These are phyloP conservation scores for Wiebesia pumilae DNA, from an alignment of 1,140 invertebrate species.

Conservation along the genomic window DNA sequence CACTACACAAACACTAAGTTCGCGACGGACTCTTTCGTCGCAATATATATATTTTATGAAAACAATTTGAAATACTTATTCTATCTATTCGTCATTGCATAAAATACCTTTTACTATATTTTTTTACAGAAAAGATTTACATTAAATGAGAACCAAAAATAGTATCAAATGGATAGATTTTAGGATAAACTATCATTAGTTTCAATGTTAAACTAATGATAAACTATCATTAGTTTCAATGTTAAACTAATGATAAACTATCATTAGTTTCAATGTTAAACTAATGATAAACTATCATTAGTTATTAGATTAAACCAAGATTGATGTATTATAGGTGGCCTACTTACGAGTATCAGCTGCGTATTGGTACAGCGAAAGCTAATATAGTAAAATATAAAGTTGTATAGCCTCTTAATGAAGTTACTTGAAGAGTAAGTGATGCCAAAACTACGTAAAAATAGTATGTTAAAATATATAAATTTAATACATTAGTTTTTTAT, in stretches of 20 bases:
- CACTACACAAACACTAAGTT: too few species aligned
- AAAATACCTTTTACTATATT: too few species aligned
- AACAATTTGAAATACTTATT: too few species aligned
- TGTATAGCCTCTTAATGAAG: background rate
- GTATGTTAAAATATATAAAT: background rate
- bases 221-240: background rate
- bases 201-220: background rate
- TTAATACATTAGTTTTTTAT: background rate
- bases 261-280: background rate
- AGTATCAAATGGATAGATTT: too few species aligned
- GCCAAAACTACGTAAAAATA: background rate
- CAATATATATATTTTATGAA: too few species aligned
- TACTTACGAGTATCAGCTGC: background rate
- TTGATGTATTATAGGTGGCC: background rate
- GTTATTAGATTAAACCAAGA: too few species aligned
- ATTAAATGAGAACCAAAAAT: too few species aligned
- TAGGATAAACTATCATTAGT: background rate
- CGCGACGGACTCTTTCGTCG: too few species aligned
- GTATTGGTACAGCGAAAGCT: conserved; percentile 8
- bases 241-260: background rate
- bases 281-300: too few species aligned
- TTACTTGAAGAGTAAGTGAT: background rate
- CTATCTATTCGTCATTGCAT: too few species aligned
- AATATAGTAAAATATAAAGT: background rate
- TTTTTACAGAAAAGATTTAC: too few species aligned